Conservation (phyloP, 2,113 vertebrate species). For the Lontra canadensis region DNA sequence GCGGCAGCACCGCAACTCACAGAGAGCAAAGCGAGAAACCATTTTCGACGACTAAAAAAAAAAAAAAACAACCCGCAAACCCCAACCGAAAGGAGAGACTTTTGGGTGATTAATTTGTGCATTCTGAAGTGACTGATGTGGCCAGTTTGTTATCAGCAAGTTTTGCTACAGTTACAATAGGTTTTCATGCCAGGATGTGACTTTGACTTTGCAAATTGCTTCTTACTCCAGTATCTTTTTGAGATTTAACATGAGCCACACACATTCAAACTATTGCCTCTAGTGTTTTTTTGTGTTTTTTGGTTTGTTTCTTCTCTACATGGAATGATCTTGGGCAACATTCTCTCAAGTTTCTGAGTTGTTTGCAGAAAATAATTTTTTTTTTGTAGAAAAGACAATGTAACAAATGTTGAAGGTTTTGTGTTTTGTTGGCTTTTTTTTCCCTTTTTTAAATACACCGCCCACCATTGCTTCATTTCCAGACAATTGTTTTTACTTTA, state of each 20-base stretch:
- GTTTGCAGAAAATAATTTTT: not conserved
- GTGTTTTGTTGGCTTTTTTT: not conserved
- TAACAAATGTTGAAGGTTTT: not conserved
- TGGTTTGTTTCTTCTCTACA: not conserved
- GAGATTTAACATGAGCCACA: not conserved
- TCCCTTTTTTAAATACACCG: not conserved
- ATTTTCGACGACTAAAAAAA: not conserved
- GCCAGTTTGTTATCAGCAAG: constrained; percentile 5
- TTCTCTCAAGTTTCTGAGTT: not conserved
- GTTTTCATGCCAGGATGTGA: not conserved
- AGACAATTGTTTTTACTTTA: not conserved
- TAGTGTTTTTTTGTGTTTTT: no score
- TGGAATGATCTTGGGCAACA: not conserved
- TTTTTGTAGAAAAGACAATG: not conserved
- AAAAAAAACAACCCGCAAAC: not conserved
- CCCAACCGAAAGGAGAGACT: not conserved
- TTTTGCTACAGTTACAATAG: not conserved
- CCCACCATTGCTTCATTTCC: not conserved
- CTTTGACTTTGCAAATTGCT: not conserved
- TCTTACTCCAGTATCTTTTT: not conserved
- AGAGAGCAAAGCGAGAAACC: not conserved
- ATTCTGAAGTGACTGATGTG: not conserved
- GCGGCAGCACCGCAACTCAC: constrained; percentile 41
- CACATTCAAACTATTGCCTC: not conserved
- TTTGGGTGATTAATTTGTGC: not conserved